Base-by-base conservation (phyloP, 2,113 vertebrate species). In the Epinephelus fuscoguttatus region DNA sequence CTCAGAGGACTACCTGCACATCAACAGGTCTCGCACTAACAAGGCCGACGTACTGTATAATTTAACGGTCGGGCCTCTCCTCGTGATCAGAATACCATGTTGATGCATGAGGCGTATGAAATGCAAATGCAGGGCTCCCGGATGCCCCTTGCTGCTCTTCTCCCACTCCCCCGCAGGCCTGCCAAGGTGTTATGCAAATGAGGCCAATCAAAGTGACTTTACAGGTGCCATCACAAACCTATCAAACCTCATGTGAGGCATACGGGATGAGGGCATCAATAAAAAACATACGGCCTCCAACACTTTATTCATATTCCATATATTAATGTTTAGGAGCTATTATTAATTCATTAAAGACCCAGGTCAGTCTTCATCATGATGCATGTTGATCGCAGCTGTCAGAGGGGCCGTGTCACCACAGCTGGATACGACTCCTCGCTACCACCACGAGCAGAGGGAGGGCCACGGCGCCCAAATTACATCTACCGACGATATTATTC, bases 141-240 rank as follows among this genome's bases (percentile, higher is more conserved):
- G 68, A 68, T 17, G 59, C n/a, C 67, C 70, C 62, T 59, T 19
- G 10, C 78, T 33, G 60, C 76, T 59, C 42, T 6, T 23, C 57
- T 19, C 25, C 2, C 0, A 2, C 75, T 4, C 52, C 77, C 80
- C 30, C 4, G 23, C 68, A 52, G 60, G 7, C 8, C 56, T 42
- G 66, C 81, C 63, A 77, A 74, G 71, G 56, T 1, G 52, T 56
- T 61, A 82, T 84, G 81, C 10, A 89, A 84, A 88, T 87, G 62
- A 82, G 69, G 84, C 84, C 84, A 86, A 88, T 88, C 89, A 82
- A 55, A 84, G 52, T 8, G 42, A 5, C 71, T 84, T 90, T 59
- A 66, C 80, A 7, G 81, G 56, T 42, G 18, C 77, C 25, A 42
- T 78, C 23, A 13, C 6, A 15, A 70, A 66, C 19, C 67, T 11